Conservation (phyloP, 2,113 vertebrate genomes). For the Glaucidium brasilianum region DNA sequence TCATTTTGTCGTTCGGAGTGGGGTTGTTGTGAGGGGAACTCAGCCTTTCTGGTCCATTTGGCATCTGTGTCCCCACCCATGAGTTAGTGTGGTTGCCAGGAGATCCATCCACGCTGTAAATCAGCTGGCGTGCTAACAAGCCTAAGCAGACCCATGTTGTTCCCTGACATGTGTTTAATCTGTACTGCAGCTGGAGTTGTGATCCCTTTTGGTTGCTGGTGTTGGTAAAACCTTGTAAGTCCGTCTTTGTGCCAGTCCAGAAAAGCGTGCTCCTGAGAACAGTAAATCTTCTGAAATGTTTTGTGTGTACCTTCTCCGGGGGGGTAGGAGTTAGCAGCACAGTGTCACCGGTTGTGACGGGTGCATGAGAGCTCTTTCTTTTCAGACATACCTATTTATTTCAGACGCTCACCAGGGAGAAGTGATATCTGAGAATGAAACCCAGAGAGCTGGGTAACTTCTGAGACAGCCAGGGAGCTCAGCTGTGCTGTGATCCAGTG, state of each 20-base stretch:
- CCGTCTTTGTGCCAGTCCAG: neutral
- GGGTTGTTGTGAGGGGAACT: neutral
- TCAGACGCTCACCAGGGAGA: neutral
- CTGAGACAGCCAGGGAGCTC: neutral
- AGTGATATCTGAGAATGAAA: neutral
- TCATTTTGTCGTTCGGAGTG: neutral
- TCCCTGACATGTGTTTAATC: neutral
- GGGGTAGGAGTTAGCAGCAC: neutral
- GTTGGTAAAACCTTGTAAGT: neutral
- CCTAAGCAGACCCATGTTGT: neutral
- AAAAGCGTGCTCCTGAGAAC: neutral
- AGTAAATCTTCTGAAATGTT: neutral
- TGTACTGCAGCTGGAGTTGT: neutral
- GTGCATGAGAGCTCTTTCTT: neutral
- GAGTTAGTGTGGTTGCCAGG: neutral
- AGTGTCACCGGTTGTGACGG: accelerated
- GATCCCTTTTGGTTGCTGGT: neutral
- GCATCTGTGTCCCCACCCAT: neutral
- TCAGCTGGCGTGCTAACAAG: neutral
- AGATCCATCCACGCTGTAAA: neutral
- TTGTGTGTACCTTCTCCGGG: neutral
- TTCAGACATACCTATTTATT: neutral
- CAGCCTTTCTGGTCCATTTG: neutral
- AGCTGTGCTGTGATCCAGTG: neutral
- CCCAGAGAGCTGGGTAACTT: neutral